Evolutionary conservation across 2,797 vertebrate genomes (phyloP), one percentile per base, ranked within the genome.

Genomic region (Bradypus variegatus): DNA sequence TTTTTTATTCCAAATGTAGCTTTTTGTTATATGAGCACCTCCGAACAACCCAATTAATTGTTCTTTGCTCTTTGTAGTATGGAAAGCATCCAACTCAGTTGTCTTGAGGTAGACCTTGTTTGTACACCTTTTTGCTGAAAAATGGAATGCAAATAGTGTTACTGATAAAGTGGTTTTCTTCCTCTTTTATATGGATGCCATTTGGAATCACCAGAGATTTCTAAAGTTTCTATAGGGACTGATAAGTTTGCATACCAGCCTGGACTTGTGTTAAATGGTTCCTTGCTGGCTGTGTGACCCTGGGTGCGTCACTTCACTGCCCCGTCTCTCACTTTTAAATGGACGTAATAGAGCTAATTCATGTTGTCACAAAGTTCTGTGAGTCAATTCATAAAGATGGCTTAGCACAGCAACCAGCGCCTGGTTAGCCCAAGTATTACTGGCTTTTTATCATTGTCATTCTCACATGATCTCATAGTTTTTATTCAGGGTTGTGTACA

Each of bases 1-100:
- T 67, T 23, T 55, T n/a, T 75, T 38, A 18, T 64, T 76, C 73
- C 86, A 95, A 50, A 69, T 86, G 91, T 94, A 67, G 69, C 86
- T 60, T 12, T 94, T 2, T 2, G 55, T 53, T 82, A 50, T 65
- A 73, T 33, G 77, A 67, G 50, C 21, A 8, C 60, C 25, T 14
- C 25, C 25, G 16, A 50, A 64, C 36, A 33, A 50, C 18, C 11
- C 41, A 15, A 18, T 60, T 89, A 15, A 48, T 48, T 18, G 29
- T 33, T 38, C 6, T 58, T 79, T 62, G 79, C 23, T 33, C 10
- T 36, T 23, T 76, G 45, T 6, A 18, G 7, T 9, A 5, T 1
- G 9, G 70, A 76, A 45, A 67, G 27, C n/a, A 25, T 65, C 33
- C 69, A 55, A 36, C 45, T 60, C 65, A 3, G 9, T 48, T 27